Evolutionary conservation across 2,888 invertebrate species (phyloP), one percentile per base, ranked within the genome.

Genomic region (Protula sp.): DNA sequence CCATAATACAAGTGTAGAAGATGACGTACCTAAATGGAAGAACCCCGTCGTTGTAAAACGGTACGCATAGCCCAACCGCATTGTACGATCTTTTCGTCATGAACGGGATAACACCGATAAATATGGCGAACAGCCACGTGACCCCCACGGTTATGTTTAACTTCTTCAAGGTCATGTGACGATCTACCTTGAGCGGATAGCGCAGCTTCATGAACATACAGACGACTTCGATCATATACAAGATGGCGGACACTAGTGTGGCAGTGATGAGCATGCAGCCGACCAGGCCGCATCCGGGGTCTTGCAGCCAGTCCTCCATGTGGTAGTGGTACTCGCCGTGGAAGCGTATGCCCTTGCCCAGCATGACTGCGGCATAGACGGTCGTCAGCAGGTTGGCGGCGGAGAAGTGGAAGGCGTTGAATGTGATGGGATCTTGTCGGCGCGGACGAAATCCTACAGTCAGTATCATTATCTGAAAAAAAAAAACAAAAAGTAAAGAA

Each of bases 291-390:
- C 61, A 61, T 26, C 9, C 38, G 2, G 57, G 54, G 38, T 54
- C 54, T 2, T 48, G 47, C 9, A 58, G 31, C 61, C 61, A 61
- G 2, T 30, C 22, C 50, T 61, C 61, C 58, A 58, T 61, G 54
- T 61, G 51, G 47, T 50, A 54, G 14, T 28, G 61, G 51, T 61
- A 61, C 30, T 27, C 3, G 55, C 51, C 30, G 31, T 22, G 30
- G 51, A 54, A 54, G 5, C 9, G 19, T 19, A 47, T 14, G 26
- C 61, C 61, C 4, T 53, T 29, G 4, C 27, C 54, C 4, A 58
- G 19, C 24, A 61, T 54, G 28, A 47, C 51, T 3, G 30, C 54
- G n/a, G 58, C 57, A 45, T 61, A 61, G 9, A 61, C 14, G 3
- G 58, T 58, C 47, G 55, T 27, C 48, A 57, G 26, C 5, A 61